A percentile compares a stretch with the other conserved stretches of the same genome.
phyloP scores from a whole-genome alignment of 2,113 vertebrate species.

The pig (Sus scrofa) region T2T-Sscrofa CM000830.6:41779001-41779500 shows the following conservation, averaged over 20 bases:
- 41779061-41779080: conserved; percentile 29
- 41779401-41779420: background rate
- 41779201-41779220: conserved; percentile 47
- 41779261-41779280: conserved; percentile 41
- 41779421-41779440: too few species aligned
- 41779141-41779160: background rate
- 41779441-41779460: too few species aligned
- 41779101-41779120: background rate
- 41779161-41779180: background rate
- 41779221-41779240: conserved; percentile 50
- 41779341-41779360: background rate
- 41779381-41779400: background rate
- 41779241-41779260: background rate
- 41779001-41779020: conserved; percentile 12
- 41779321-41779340: background rate
- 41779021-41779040: background rate
- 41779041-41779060: background rate
- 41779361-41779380: conserved; percentile 7
- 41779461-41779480: too few species aligned
- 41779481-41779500: too few species aligned
- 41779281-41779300: conserved; percentile 55
- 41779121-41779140: conserved; percentile 27
- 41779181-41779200: conserved; percentile 5
- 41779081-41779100: conserved; percentile 34
- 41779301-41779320: conserved; percentile 25